phyloP scores from a whole-genome alignment of 2,888 invertebrate species.

The Prionchulus punctatus region DNA sequence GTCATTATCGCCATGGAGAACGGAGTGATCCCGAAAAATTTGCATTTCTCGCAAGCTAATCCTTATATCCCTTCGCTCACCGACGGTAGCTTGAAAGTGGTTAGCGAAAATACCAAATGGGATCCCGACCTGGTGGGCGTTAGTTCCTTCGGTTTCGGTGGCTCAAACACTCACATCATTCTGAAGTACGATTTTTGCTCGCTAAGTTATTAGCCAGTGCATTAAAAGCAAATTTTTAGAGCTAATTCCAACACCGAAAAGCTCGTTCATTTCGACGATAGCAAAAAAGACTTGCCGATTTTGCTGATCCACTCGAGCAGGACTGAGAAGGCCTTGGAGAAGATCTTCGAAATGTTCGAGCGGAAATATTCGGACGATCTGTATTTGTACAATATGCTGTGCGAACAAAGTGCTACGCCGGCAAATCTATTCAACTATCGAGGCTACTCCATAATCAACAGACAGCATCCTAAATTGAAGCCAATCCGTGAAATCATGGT shows the following conservation, averaged over 20 bases:
- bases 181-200: constrained; percentile 20
- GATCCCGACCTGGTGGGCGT: constrained; percentile 77
- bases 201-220: too few relatives aligned
- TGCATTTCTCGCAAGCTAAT: constrained; percentile 74
- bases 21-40: constrained; percentile 70
- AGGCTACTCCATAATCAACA: constrained; percentile 53
- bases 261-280: not conserved
- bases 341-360: not conserved
- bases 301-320: constrained; percentile 65
- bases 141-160: constrained; percentile 96
- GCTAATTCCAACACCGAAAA: too few relatives aligned
- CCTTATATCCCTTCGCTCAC: constrained; percentile 70
- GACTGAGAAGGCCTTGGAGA: constrained; percentile 42
- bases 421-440: constrained; percentile 57
- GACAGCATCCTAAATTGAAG: not conserved
- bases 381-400: constrained; percentile 47
- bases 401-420: constrained; percentile 50
- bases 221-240: not conserved
- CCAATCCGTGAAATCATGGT: not conserved
- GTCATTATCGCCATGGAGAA: constrained; percentile 79
- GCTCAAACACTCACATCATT: constrained; percentile 41
- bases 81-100: constrained; percentile 75
- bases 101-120: constrained; percentile 63
- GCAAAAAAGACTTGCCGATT: constrained; percentile 34
- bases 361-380: constrained; percentile 14